These are phyloP conservation scores for Akabosia matsudoensis DNA, from an alignment of 1,140 invertebrate genomes.

Conservation along the genomic window DNA sequence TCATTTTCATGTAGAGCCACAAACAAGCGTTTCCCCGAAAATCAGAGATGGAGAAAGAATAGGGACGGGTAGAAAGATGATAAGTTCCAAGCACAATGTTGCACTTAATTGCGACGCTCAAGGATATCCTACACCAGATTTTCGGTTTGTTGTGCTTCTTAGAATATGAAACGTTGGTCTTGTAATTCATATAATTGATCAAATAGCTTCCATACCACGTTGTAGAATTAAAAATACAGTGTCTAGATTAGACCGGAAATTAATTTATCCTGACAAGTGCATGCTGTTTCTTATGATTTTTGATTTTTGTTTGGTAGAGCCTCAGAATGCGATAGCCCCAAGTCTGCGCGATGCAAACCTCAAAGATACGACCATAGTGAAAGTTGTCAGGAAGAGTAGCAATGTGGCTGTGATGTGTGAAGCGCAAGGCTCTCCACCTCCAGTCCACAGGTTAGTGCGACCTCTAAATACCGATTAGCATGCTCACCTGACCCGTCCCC, in stretches of 20 bases:
- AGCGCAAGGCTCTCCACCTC: conserved; percentile 26
- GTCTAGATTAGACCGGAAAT: no score
- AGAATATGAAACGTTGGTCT: no score
- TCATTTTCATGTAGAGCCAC: no score
- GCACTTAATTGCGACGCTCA: conserved; percentile 54
- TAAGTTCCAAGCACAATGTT: neutral
- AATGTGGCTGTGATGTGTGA: conserved; percentile 14
- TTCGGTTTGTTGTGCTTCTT: no score
- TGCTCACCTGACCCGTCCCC: no score
- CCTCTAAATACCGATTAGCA: no score
- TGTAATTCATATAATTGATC: no score
- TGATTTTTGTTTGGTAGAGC: conserved; percentile 28
- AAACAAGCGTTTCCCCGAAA: conserved; percentile 31
- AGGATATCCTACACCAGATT: conserved; percentile 61
- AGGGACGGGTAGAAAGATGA: neutral
- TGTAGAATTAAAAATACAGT: no score
- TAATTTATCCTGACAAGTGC: no score
- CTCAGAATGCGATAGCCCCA: conserved; percentile 34
- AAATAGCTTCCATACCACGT: no score
- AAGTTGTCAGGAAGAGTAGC: neutral
- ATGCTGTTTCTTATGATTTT: conserved; percentile 20
- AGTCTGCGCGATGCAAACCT: conserved; percentile 40
- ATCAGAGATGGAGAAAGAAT: conserved; percentile 16
- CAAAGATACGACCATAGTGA: conserved; percentile 45
- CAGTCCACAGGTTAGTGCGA: conserved; percentile 28